A percentile compares a stretch with the other conserved stretches of the same genome.
Evolutionary conservation across 2,888 invertebrate species (phyloP).

Genomic region (Mythimna albipuncta): DNA sequence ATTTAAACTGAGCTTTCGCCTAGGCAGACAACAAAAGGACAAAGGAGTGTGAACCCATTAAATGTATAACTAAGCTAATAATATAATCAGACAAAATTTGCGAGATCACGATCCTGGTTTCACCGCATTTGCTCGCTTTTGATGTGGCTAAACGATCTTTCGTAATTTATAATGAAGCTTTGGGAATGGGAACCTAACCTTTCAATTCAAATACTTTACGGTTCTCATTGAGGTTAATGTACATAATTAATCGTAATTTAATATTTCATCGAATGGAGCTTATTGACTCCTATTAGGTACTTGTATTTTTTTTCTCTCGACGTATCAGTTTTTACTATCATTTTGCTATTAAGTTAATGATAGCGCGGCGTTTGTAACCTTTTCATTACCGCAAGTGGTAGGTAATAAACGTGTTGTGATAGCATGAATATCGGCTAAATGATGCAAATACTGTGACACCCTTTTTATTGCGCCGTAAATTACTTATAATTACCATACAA

Average conservation of each 20-base stretch:
- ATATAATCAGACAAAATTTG: slow-evolving; percentile 35
- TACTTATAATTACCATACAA: slow-evolving; percentile 20
- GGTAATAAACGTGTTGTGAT: slow-evolving; percentile 34
- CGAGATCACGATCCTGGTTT: slow-evolving; percentile 60
- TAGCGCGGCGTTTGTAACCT: not conserved
- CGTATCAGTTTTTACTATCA: not conserved
- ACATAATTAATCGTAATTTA: slow-evolving; percentile 12
- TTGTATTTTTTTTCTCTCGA: not conserved
- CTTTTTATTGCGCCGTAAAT: slow-evolving; percentile 45
- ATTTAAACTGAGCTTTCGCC: slow-evolving; percentile 32
- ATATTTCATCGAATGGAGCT: slow-evolving; percentile 12
- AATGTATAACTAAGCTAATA: slow-evolving; percentile 23
- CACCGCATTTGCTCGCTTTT: slow-evolving; percentile 31
- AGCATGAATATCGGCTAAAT: slow-evolving; percentile 19
- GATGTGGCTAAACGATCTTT: slow-evolving; percentile 57
- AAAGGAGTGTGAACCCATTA: slow-evolving; percentile 3
- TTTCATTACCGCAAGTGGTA: slow-evolving; percentile 18
- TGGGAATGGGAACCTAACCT: slow-evolving; percentile 62
- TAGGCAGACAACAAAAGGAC: not conserved
- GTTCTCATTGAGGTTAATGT: slow-evolving; percentile 13
- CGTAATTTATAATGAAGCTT: slow-evolving; percentile 61
- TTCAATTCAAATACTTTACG: slow-evolving; percentile 38
- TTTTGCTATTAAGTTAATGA: not conserved
- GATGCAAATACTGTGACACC: slow-evolving; percentile 31
- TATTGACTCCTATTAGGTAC: not conserved